A percentile compares a stretch with the other conserved stretches of the same genome.
Evolutionary conservation across 2,113 vertebrate species (phyloP).

Genomic region (Elephantulus edwardii): DNA sequence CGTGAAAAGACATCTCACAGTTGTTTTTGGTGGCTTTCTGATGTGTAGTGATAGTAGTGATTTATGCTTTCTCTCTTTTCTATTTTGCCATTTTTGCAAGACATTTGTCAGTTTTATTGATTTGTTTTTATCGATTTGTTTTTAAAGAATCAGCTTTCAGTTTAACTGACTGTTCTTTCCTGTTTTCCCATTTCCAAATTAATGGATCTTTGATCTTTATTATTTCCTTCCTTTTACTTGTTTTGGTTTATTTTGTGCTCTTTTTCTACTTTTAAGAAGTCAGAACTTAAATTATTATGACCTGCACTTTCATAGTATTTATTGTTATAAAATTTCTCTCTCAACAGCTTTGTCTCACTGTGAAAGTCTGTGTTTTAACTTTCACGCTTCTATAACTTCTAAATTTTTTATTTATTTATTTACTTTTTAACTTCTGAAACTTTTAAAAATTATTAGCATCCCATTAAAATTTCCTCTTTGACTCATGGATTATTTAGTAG

Average conservation of each 20-base stretch:
- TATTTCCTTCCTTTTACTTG: background rate
- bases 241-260: background rate
- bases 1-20: too few relatives aligned
- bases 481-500: background rate
- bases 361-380: background rate
- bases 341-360: background rate
- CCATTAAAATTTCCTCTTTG: background rate
- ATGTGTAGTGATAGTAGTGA: background rate
- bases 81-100: background rate
- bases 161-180: background rate
- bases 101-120: background rate
- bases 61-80: background rate
- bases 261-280: conserved; percentile 12
- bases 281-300: background rate
- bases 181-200: conserved; percentile 13
- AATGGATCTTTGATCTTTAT: conserved; percentile 5
- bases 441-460: too few relatives aligned
- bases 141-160: background rate
- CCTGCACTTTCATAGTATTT: too few relatives aligned
- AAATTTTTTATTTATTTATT: too few relatives aligned
- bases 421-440: too few relatives aligned
- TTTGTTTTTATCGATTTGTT: background rate
- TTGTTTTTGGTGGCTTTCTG: background rate
- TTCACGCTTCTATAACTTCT: background rate
- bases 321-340: background rate